Base-by-base conservation (phyloP, 64 coral and sea anemone species). In the Pocillopora verrucosa region DNA sequence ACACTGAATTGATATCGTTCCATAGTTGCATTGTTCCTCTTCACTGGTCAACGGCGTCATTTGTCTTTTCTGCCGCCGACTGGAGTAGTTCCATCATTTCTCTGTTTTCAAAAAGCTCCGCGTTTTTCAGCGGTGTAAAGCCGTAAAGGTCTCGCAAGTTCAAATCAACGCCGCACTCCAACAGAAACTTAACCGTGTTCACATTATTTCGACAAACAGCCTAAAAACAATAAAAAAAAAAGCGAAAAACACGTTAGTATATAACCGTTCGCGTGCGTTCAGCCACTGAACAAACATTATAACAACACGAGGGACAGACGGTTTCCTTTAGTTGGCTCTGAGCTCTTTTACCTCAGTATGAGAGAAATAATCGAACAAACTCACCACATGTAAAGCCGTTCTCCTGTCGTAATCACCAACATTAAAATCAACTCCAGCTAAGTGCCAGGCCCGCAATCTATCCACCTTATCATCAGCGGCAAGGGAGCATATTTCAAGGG, bases 341-440 rank as follows among this genome's bases (percentile, higher is more conserved):
- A 51, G 41, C 41, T 51, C 0, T 51, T 51, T 51, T 51, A 51
- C 41, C 41, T 51, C 41, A 51, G 41, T 51, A 4, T 4, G 41
- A 51, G 41, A 51, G 41, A 7, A 51, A 51, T 51, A 7, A 51
- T 51, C 1, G 41, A 51, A 51, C 41, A 51, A 24, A 88, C 93
- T 87, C 56, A 97, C 95, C 91, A 97, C 95, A 38, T 97, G 95
- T 11, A 97, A 58, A 14, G 88, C 91, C 14, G 95, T 96, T 79
- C 95, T 87, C 59, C 89, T 89, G 80, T 96, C 84, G 24, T 96
- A 96, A 75, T 96, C 95, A 26, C 95, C 95, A 25, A 75, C 84
- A 60, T 87, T 94, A 17, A 97, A 73, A 62, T 97, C 92, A 1
- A 86, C 92, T 14, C 95, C 95, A 65, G 95, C 95, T 60, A 96